Base-by-base conservation (phyloP, 2,888 invertebrate genomes). In the Pseudococcus longispinus region DNA sequence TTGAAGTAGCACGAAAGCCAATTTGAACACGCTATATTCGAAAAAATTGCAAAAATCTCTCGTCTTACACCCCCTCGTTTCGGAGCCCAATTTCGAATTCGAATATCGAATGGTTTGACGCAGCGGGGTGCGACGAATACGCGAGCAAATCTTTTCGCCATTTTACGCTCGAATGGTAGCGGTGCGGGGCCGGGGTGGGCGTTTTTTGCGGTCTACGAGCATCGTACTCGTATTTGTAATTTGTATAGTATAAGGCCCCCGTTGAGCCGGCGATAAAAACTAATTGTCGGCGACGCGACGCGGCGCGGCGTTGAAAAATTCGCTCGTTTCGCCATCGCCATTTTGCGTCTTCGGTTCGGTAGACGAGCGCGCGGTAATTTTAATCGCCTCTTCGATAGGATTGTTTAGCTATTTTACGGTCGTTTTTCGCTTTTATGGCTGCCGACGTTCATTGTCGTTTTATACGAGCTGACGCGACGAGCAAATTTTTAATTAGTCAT, bases 401-500 rank as follows among this genome's bases (percentile, higher is more conserved):
- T 70, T 32, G 70, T 70, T 29, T 26, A 70, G 70, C 29, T 8
- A 70, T 70, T 80, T 42, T 20, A 80, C 42, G 15, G 42, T 42
- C 42, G 77, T 80, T 80, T 42, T 80, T 74, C 32, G 70, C 70
- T 80, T 80, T 42, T 42, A 80, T 42, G 42, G 32, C 60, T 0
- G 23, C 60, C 60, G 32, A n/a, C 55, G 55, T 5, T 51, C 51
- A 23, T 20, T 26, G 60, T 55, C 60, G 23, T 20, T 18, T 65
- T 65, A 20, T 26, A 65, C 60, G n/a, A 51, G 11, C 23, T 60
- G 65, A 74, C 37, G 77, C n/a, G 26, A 26, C 37, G 9, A 37
- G 26, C 74, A n/a, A 74, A 37, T 37, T 74, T 74, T 74, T 74
- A 74, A 74, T 74, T 74, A 37, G 74, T 74, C 74, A 37, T 74